Conservation (phyloP, 2,113 vertebrate species). For the Rhagologus leucostigma region DNA sequence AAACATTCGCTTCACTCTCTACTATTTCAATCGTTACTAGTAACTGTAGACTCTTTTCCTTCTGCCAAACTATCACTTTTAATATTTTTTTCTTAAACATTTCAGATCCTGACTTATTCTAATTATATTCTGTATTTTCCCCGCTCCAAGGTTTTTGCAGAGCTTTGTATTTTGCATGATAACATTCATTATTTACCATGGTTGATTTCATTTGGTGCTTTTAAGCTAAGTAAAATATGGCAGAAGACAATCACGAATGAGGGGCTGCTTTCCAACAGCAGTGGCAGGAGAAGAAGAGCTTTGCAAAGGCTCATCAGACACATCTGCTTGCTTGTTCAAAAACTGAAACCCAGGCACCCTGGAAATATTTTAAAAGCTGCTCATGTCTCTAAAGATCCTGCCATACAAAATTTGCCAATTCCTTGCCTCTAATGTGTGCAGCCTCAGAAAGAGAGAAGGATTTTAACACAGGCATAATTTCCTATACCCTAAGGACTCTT, state of each 20-base stretch:
- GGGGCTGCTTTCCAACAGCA: not conserved
- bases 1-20: not conserved
- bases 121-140: not conserved
- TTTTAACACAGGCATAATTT: not conserved
- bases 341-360: not conserved
- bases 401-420: not conserved
- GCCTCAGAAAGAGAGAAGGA: not conserved
- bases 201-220: not conserved
- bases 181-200: not conserved
- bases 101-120: not conserved
- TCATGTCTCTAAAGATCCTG: not conserved
- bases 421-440: not conserved
- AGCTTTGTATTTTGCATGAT: not conserved
- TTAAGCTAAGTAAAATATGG: not conserved
- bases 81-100: not conserved
- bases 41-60: not conserved
- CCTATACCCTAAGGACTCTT: not conserved
- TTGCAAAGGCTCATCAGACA: not conserved
- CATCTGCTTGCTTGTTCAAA: conserved; percentile 28
- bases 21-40: not conserved
- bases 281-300: not conserved
- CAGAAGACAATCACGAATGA: not conserved
- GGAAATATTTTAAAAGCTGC: not conserved
- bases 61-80: not conserved
- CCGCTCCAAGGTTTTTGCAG: not conserved